Percentiles rank a stretch among this genome's conserved stretches.
phyloP scores from a whole-genome alignment of 2,888 invertebrate species.

The Spodoptera littoralis region DNA sequence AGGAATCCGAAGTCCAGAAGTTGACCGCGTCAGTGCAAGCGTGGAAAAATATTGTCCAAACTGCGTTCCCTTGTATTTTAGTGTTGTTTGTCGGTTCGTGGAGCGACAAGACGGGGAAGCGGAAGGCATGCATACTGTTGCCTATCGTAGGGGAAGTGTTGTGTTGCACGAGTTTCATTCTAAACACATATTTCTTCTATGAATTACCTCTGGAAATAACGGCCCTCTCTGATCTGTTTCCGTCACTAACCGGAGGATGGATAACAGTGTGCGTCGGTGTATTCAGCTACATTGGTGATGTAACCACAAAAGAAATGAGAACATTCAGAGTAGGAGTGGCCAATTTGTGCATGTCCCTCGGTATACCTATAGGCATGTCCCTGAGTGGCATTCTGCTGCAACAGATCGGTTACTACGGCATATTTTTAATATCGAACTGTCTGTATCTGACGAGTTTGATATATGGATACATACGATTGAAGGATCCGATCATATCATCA shows the following conservation, averaged over 20 bases:
- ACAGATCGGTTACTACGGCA: conserved; percentile 85
- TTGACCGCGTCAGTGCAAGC: conserved; percentile 88
- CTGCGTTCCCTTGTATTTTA: conserved; percentile 87
- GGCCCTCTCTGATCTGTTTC: conserved; percentile 87
- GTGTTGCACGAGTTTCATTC: conserved; percentile 84
- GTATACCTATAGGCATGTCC: conserved; percentile 89
- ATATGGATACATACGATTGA: conserved; percentile 84
- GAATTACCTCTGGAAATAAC: conserved; percentile 89
- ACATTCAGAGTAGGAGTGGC: conserved; percentile 90
- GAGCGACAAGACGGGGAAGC: conserved; percentile 89
- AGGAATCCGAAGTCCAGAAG: conserved; percentile 91
- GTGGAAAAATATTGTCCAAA: conserved; percentile 89
- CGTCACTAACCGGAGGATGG: conserved; percentile 89
- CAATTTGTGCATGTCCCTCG: conserved; percentile 90
- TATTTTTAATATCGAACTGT: conserved; percentile 85
- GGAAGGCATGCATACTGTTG: conserved; percentile 89
- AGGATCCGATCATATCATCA: conserved; percentile 80
- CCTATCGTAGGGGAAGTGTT: conserved; percentile 88
- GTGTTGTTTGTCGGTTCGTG: conserved; percentile 90
- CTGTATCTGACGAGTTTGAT: conserved; percentile 86
- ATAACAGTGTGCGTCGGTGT: conserved; percentile 89
- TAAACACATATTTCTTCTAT: conserved; percentile 89
- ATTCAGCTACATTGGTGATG: conserved; percentile 90
- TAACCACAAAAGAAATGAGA: conserved; percentile 89
- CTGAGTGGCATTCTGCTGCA: conserved; percentile 87